These are phyloP conservation scores for Rotaria sp. DNA, from an alignment of 2,888 invertebrate genomes.

Conservation along the genomic window DNA sequence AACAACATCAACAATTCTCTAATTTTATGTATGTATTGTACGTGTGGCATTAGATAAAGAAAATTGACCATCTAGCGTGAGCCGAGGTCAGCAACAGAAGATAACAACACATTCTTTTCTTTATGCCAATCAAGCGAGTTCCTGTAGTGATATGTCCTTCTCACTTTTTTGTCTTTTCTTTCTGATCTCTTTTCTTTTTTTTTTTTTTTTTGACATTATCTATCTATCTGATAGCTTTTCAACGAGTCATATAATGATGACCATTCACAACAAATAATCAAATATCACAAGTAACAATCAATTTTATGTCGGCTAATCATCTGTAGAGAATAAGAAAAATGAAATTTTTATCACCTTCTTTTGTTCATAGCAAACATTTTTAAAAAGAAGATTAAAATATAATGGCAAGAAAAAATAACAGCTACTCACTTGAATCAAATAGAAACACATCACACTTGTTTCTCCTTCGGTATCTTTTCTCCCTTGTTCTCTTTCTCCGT, in stretches of 20 bases:
- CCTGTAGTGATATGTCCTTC: not conserved
- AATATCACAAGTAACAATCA: not conserved
- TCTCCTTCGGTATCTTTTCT: not conserved
- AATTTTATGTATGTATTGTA: not conserved
- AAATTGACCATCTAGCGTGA: not conserved
- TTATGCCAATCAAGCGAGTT: not conserved
- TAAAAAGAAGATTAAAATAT: not conserved
- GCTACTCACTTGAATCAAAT: not conserved
- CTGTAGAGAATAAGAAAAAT: not conserved
- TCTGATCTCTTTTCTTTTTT: not conserved
- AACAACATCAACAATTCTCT: not conserved
- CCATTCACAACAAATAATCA: not conserved
- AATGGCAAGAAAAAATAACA: not conserved
- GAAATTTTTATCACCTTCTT: not conserved
- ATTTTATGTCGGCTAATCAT: not conserved
- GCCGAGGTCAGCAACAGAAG: not conserved
- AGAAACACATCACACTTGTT: not conserved
- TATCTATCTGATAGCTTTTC: not conserved
- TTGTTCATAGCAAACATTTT: not conserved
- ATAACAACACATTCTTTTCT: not conserved
- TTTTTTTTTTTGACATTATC: not conserved
- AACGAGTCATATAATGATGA: not conserved
- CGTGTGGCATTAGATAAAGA: not conserved
- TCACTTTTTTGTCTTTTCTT: not conserved
- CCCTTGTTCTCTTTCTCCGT: not conserved